Evolutionary conservation across 2,113 vertebrate genomes (phyloP), one percentile per base, ranked within the genome.

Genomic region (Rhinichthys klamathensis): DNA sequence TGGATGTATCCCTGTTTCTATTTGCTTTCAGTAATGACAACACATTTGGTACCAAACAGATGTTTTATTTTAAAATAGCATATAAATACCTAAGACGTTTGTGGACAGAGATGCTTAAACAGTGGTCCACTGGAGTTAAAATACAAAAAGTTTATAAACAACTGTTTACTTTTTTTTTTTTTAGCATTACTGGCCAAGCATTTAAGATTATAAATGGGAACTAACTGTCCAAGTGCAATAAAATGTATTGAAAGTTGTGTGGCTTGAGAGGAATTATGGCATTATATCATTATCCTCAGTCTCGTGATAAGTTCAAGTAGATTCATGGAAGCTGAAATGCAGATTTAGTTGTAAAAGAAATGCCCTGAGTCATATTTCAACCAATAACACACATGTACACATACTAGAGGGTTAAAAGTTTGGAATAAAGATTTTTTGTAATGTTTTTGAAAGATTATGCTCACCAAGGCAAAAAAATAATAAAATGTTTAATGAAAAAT

Each of bases 51-150:
- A 92, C 84, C 89, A 91, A 93, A 93, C 49, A 72, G 51, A 63
- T 69, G 80, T 74, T 94, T 94, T 94, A 91, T 92, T 94, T 91
- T 91, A 92, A 93, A 94, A 94, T 85, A 84, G 89, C 77, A 90
- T 91, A 92, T 92, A 94, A 93, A 93, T 93, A 93, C 89, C 88
- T 90, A 73, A 83, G 35, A 87, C 23, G 78, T 27, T 83, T 70
- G 80, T 61, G 88, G 84, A 90, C 90, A 92, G 90, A 91, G 83
- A 91, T 88, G 90, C 63, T 35, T 74, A 13, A 51, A 49, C 79
- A 49, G 46, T 12, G 27, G 78, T 44, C 60, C 56, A 85, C 91
- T 90, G 90, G 90, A 92, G 46, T n/a, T 72, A 88, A 93, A 93
- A 91, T 92, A 92, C 87, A 92, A 92, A 91, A 89, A 32, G 80